Base-by-base conservation (phyloP, 2,888 invertebrate genomes). In the Volucella inanis region DNA sequence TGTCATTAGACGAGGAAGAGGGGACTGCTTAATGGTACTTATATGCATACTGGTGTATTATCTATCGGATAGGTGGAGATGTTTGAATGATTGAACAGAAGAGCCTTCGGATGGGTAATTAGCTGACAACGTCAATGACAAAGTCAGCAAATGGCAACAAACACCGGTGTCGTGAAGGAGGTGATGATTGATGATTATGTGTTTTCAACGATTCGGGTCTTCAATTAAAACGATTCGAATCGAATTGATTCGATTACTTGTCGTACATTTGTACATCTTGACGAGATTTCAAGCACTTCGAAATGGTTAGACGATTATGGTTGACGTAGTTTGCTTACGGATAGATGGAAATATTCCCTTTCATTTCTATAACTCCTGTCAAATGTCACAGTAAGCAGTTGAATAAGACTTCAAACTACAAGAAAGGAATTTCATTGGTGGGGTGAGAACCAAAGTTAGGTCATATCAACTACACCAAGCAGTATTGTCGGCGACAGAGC, bases 101-200 rank as follows among this genome's bases (percentile, higher is more conserved):
- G 54, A 71, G 49, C 47, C 54, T 61, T 75, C 74, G 22, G 71
- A 76, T 57, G 65, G 45, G 38, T 62, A 76, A 84, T 80, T 84
- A 71, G 39, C 45, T 71, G 49, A 41, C 47, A 39, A 62, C 47
- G 8, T 10, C 18, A 14, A 62, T 9, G 47, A 55, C 11, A 43
- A 52, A 9, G 50, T 45, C 64, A 15, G 52, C 52, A 22, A 18
- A 8, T 31, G 15, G 3, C 2, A 43, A 59, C 43, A 12, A n/a
- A 4, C 3, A 18, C 14, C 14, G 18, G 39, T 31, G 31, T 15
- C 22, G 49, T 49, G 50, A 41, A 14, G 38, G 50, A 15, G 59
- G 6, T 18, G 45, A 18, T 74, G 72, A 72, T 72, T 62, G 47
- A 74, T 64, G 64, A 39, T 55, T 64, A 50, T 49, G 22, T 54